Evolutionary conservation across 2,113 vertebrate species (phyloP), one percentile per base, ranked within the genome.

Genomic region (Mastomys coucha): DNA sequence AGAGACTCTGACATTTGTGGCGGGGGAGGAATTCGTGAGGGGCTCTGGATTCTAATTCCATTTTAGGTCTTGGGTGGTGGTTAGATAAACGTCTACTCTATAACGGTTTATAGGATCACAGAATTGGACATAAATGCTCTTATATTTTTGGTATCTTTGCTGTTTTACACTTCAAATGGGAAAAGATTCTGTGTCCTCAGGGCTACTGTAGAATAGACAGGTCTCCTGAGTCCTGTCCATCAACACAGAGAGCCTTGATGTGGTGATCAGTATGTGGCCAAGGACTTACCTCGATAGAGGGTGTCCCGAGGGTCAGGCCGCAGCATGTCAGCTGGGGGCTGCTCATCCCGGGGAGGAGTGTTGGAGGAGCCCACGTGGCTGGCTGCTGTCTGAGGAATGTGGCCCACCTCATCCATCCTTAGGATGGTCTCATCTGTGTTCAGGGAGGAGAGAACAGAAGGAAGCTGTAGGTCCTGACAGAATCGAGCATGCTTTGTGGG

Each of bases 311-410:
- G 99, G 95, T 99, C 99, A 28, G 99, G 98, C 89, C 97, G 99
- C 94, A 99, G 84, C 99, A 99, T 99, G 96, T 99, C 99, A 2
- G 98, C 99, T 0, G 96, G 98, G 31, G 99, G 98, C 2, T 92
- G 92, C 85, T 96, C 33, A 16, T 96, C 42, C 12, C 19, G 53
- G 9, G 67, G 5, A 0, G 80, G 58, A 12, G 96, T 88, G 0
- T 89, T 77, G 6, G 96, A 69, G 24, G 0, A 80, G 69, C 82
- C 96, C 4, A 2, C 1, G 51, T 98, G 98, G 92, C 99, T 99
- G 84, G 99, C 99, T 84, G 91, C 70, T 0, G 99, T 99, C 98
- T 99, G 99, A 0, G 99, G 99, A 98, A 99, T 99, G 97, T 99
- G 99, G 73, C 94, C 98, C 10, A 99, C 98, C 39, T 99, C 99